Evolutionary conservation across 2,113 vertebrate species (phyloP).

Genomic region (Sterrhoptilus dennistouni): DNA sequence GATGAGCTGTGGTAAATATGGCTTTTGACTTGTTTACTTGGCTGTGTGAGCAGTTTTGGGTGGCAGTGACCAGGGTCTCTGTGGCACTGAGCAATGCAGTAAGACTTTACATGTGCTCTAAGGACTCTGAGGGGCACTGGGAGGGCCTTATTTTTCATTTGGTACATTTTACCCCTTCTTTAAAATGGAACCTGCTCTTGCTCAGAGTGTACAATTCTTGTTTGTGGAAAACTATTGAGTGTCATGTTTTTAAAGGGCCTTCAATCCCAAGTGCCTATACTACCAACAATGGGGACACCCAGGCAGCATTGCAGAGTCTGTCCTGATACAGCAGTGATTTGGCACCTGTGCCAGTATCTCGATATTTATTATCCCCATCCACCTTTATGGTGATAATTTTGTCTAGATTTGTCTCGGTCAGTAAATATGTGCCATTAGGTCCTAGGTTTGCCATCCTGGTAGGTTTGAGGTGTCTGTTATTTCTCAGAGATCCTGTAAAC

Average conservation of each 20-base stretch:
- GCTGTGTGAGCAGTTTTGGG: neutral
- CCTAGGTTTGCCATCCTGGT: neutral
- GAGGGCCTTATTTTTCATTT: neutral
- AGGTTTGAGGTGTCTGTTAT: neutral
- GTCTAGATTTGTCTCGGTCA: neutral
- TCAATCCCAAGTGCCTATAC: neutral
- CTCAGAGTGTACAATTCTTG: neutral
- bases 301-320: neutral
- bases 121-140: neutral
- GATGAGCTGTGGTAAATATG: neutral
- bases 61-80: neutral
- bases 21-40: neutral
- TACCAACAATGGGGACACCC: accelerated
- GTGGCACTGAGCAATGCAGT: neutral
- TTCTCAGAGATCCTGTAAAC: neutral
- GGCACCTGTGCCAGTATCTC: neutral
- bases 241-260: neutral
- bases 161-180: neutral
- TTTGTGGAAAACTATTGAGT: neutral
- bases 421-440: neutral
- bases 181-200: neutral
- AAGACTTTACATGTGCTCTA: neutral
- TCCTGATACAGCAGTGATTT: neutral
- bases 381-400: neutral
- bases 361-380: neutral